These are phyloP conservation scores for Sterrhoptilus dennistouni DNA, from an alignment of 2,113 vertebrate genomes.

Conservation along the genomic window DNA sequence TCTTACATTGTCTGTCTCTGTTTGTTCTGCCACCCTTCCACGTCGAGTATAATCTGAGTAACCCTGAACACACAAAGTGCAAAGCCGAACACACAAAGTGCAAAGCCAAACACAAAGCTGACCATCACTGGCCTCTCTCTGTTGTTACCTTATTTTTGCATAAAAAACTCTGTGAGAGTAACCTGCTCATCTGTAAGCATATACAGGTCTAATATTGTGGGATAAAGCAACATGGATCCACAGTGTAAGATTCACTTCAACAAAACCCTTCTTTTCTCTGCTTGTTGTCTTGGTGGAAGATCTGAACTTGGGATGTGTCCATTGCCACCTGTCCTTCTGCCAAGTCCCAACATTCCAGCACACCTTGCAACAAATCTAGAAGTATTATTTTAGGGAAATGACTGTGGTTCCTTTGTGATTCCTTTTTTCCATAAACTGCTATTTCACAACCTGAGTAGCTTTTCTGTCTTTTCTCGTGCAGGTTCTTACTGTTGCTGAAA, in stretches of 20 bases:
- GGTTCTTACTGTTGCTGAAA: background rate
- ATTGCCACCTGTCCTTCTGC: background rate
- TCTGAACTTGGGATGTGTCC: background rate
- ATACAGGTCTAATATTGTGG: background rate
- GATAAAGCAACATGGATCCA: background rate
- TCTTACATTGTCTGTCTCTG: fast-evolving
- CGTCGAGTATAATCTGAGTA: background rate
- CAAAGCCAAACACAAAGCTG: background rate
- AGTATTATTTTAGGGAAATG: constrained; percentile 30
- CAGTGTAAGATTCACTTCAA: background rate
- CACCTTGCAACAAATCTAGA: constrained; percentile 38
- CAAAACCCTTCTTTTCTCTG: background rate
- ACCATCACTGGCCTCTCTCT: background rate
- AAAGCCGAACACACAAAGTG: background rate
- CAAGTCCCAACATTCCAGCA: constrained; percentile 4
- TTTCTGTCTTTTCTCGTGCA: background rate
- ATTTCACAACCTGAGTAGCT: background rate
- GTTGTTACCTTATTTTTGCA: background rate
- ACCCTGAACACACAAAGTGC: background rate
- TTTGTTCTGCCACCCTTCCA: background rate
- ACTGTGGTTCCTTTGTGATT: background rate
- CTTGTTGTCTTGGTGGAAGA: background rate
- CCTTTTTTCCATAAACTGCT: constrained; percentile 1
- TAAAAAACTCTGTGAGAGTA: background rate
- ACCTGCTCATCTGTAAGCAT: background rate